Evolutionary conservation across 2,113 vertebrate species (phyloP).

Genomic region (Suricata suricatta): DNA sequence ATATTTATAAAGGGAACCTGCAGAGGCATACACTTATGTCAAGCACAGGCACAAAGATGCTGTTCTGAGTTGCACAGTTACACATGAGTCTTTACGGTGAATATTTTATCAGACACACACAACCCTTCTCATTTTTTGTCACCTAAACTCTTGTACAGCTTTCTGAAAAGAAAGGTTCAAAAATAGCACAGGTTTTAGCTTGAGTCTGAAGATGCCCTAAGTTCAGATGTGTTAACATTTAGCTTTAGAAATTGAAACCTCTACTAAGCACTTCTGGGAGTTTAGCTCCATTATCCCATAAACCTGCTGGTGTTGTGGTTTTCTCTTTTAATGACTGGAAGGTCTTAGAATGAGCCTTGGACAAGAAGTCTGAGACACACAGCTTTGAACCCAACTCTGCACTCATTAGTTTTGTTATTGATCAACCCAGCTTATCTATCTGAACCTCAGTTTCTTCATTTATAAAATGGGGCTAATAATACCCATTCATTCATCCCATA

Average conservation of each 20-base stretch:
- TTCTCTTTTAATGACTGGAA: background rate
- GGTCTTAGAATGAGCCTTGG: background rate
- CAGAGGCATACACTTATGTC: background rate
- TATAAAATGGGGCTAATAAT: background rate
- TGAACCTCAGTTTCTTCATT: background rate
- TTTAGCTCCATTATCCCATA: fast-evolving
- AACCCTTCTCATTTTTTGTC: constrained; percentile 49
- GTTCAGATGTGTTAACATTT: background rate
- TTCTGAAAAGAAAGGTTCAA: constrained; percentile 79
- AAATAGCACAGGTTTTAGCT: constrained; percentile 72
- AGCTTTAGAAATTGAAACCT: constrained; percentile 23
- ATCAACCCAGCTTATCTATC: background rate
- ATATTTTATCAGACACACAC: constrained; percentile 72
- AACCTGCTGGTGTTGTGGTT: background rate
- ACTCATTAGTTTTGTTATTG: background rate
- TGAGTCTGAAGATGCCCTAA: constrained; percentile 52
- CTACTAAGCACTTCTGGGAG: background rate
- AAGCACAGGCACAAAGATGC: constrained; percentile 36
- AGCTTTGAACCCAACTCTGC: background rate
- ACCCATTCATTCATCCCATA: background rate
- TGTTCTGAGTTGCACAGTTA: constrained; percentile 16
- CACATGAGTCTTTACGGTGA: constrained; percentile 66
- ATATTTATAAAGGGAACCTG: background rate
- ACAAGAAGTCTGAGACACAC: background rate
- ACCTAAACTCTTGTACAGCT: constrained; percentile 40